Base-by-base conservation (phyloP, 2,113 vertebrate species). In the Thryonomys swinderianus region DNA sequence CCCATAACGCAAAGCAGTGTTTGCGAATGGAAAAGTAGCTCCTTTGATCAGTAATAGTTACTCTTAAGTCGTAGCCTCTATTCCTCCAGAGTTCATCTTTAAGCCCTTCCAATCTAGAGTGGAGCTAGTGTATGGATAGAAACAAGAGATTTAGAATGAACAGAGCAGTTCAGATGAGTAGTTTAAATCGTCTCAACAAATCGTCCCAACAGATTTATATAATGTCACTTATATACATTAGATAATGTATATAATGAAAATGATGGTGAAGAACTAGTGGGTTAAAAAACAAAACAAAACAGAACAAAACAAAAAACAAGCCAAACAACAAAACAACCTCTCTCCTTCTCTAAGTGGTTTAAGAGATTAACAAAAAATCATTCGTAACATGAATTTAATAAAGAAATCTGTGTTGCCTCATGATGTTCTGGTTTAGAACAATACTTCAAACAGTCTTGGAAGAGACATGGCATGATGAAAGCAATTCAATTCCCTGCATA, bases 51-150 rank as follows among this genome's bases (percentile, higher is more conserved):
- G 99, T 99, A 99, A 99, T 99, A 99, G 99, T 99, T 99, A 99
- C 99, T 99, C 99, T 99, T 98, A 99, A 99, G 99, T 99, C 99
- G 99, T 99, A 99, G 99, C 99, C 99, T 99, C 99, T 99, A 99
- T 98, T 99, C 98, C 98, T 99, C 99, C 99, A 99, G 98, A 99
- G 99, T 99, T 99, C 99, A 99, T 99, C 99, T 99, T 99, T 99
- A 99, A 99, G 99, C 99, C 99, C 99, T 99, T 99, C 99, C 99
- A 99, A 99, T 99, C 99, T 99, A 99, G 99, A 99, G 99, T 99
- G 99, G 99, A 99, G 99, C 99, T 99, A 99, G 99, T 99, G 98
- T 98, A 98, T 98, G 98, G 98, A 99, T 98, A 99, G 98, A 99
- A 99, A 99, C 98, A 99, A 99, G 98, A 99, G 98, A 99, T 99